A percentile compares a stretch with the other conserved stretches of the same genome.
Evolutionary conservation across 2,888 invertebrate genomes (phyloP).

Genomic region (Spodoptera picta): DNA sequence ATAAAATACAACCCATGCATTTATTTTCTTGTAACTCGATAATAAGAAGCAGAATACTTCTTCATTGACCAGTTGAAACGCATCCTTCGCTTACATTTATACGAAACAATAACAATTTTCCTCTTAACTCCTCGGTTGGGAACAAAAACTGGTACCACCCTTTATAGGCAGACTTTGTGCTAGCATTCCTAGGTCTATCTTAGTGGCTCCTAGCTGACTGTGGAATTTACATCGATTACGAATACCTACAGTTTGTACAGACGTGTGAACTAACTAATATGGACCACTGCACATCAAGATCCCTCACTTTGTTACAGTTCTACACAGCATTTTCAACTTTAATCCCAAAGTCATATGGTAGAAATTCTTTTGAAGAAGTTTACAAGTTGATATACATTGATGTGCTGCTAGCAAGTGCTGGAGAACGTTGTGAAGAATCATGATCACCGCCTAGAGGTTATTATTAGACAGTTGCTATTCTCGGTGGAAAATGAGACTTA

Average conservation of each 20-base stretch:
- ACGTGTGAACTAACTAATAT: slow-evolving; percentile 45
- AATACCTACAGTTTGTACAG: slow-evolving; percentile 56
- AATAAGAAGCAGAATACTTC: too few relatives aligned
- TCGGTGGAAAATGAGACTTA: background rate
- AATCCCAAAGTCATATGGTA: too few relatives aligned
- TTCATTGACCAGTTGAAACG: background rate
- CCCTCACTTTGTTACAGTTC: too few relatives aligned
- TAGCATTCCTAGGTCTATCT: slow-evolving; percentile 64
- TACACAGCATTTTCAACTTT: too few relatives aligned
- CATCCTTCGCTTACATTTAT: slow-evolving; percentile 3
- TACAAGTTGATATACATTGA: too few relatives aligned
- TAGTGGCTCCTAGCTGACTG: slow-evolving; percentile 32
- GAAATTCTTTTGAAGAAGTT: too few relatives aligned
- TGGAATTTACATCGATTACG: slow-evolving; percentile 64
- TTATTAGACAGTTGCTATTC: slow-evolving; percentile 27
- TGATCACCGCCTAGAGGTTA: slow-evolving; percentile 31
- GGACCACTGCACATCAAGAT: too few relatives aligned
- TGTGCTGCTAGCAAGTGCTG: slow-evolving; percentile 30
- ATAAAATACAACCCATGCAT: too few relatives aligned
- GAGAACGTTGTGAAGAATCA: slow-evolving; percentile 32
- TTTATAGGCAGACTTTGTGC: slow-evolving; percentile 53
- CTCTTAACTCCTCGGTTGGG: slow-evolving; percentile 26
- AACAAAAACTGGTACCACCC: slow-evolving; percentile 27
- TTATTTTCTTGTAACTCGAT: too few relatives aligned
- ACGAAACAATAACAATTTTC: slow-evolving; percentile 24